These are phyloP conservation scores for Henricia sp. DNA, from an alignment of 53 echinoderm and acorn worm species.

Conservation along the genomic window DNA sequence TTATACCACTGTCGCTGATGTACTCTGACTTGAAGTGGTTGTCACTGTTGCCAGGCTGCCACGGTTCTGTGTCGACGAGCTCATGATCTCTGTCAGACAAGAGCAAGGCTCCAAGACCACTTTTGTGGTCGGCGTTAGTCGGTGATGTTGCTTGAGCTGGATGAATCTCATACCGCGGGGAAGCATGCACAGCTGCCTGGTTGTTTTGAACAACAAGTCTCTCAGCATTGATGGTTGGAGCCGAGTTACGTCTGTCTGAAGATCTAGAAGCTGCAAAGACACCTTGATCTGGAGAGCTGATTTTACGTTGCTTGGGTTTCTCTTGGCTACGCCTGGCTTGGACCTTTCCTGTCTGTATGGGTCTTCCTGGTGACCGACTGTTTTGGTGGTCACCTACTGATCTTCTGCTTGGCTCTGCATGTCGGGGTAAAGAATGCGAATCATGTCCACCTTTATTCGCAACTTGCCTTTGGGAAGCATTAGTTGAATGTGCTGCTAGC, in stretches of 20 bases:
- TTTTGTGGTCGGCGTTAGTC: background rate
- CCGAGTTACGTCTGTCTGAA: slow-evolving; percentile 17
- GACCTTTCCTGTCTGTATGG: slow-evolving; percentile 2
- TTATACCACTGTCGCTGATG: slow-evolving; percentile 63
- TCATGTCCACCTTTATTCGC: slow-evolving; percentile 6
- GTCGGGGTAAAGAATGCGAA: slow-evolving; percentile 4
- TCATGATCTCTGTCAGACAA: slow-evolving; percentile 36
- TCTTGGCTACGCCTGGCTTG: slow-evolving; percentile 1
- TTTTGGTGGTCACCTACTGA: background rate
- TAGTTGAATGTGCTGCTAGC: slow-evolving; percentile 2
- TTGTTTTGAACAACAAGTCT: slow-evolving; percentile 28
- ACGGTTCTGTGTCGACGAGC: slow-evolving; percentile 1
- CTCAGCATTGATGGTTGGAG: slow-evolving; percentile 20
- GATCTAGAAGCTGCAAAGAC: background rate
- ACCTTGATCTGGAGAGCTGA: slow-evolving; percentile 33
- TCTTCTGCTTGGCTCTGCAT: slow-evolving; percentile 15
- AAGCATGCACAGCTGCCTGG: slow-evolving; percentile 22
- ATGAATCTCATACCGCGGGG: slow-evolving; percentile 14
- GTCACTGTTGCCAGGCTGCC: slow-evolving; percentile 9
- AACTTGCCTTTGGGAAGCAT: slow-evolving; percentile 10
- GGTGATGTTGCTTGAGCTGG: background rate
- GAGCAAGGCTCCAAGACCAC: slow-evolving; percentile 50
- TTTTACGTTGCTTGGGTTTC: slow-evolving; percentile 4
- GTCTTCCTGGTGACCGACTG: slow-evolving; percentile 16
- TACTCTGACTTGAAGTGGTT: slow-evolving; percentile 43